Percentiles rank a stretch among this genome's conserved stretches.
These are phyloP conservation scores for Vulpes lagopus DNA, from an alignment of 2,113 vertebrate species.

Conservation along the genomic window DNA sequence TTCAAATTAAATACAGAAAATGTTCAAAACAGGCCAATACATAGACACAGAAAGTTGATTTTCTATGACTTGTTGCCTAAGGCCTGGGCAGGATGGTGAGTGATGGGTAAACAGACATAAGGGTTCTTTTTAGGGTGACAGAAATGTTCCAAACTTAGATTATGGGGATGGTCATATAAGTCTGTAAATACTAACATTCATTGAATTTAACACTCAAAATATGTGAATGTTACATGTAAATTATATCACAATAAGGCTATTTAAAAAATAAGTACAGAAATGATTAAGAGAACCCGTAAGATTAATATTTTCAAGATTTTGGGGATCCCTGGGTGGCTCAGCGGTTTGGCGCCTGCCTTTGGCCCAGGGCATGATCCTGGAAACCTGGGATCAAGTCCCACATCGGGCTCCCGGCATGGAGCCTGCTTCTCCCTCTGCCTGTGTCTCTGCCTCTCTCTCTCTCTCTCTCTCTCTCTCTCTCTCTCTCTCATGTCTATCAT, in stretches of 20 bases:
- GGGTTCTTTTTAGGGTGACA: background rate
- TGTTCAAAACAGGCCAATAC: background rate
- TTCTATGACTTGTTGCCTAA: background rate
- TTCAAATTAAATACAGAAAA: conserved; percentile 38
- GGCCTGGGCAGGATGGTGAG: background rate
- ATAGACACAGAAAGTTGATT: background rate
- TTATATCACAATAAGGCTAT: background rate
- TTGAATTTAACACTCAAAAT: background rate
- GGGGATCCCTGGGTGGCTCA: too few species aligned
- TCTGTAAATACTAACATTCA: background rate
- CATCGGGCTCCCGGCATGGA: too few species aligned
- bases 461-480: too few species aligned
- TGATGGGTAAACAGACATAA: background rate
- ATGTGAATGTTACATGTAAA: background rate
- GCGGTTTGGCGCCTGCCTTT: too few species aligned
- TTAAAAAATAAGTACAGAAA: background rate
- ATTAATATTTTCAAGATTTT: background rate
- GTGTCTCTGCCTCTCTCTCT: too few species aligned
- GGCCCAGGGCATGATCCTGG: too few species aligned
- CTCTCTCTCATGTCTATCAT: too few species aligned
- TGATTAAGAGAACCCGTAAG: background rate
- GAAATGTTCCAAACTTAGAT: background rate
- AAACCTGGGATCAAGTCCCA: too few species aligned
- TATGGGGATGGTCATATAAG: background rate
- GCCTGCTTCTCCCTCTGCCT: too few species aligned